A percentile compares a stretch with the other conserved stretches of the same genome.
phyloP scores from a whole-genome alignment of 2,113 vertebrate species.

The Macrotus californicus region DNA sequence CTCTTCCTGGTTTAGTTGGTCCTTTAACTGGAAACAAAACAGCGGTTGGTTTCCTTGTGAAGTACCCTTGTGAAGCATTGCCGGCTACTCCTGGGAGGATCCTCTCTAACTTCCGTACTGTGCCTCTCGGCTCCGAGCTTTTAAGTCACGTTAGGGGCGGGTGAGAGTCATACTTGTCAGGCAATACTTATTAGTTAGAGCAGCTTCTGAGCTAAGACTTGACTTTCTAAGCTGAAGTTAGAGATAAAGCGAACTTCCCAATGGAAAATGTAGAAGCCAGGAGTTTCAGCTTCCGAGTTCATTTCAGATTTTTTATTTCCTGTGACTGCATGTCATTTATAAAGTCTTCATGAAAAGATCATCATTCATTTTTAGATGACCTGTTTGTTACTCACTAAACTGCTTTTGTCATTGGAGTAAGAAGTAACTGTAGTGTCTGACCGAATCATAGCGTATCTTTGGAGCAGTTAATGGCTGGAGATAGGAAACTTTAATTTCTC shows the following conservation, averaged over 20 bases:
- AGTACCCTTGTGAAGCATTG: neutral
- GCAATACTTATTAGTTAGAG: neutral
- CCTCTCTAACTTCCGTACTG: neutral
- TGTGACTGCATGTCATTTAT: neutral
- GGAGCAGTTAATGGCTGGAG: neutral
- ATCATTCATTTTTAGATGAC: slow-evolving; percentile 28
- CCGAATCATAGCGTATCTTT: neutral
- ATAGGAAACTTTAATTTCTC: neutral
- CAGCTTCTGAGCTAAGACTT: neutral
- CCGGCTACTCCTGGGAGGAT: neutral
- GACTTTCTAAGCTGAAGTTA: neutral
- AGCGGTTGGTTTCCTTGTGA: neutral
- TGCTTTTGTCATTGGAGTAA: neutral
- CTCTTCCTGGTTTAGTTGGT: neutral
- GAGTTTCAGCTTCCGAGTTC: neutral
- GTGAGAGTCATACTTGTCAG: neutral
- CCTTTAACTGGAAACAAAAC: neutral
- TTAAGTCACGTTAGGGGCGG: neutral
- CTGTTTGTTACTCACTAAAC: neutral
- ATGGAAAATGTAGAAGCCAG: neutral
- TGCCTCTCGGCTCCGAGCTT: neutral
- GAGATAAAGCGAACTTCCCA: neutral
- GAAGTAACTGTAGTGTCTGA: neutral
- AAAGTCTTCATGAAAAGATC: neutral
- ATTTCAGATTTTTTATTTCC: neutral